phyloP scores from a whole-genome alignment of 2,113 vertebrate species.

The Cygnus atratus region DNA sequence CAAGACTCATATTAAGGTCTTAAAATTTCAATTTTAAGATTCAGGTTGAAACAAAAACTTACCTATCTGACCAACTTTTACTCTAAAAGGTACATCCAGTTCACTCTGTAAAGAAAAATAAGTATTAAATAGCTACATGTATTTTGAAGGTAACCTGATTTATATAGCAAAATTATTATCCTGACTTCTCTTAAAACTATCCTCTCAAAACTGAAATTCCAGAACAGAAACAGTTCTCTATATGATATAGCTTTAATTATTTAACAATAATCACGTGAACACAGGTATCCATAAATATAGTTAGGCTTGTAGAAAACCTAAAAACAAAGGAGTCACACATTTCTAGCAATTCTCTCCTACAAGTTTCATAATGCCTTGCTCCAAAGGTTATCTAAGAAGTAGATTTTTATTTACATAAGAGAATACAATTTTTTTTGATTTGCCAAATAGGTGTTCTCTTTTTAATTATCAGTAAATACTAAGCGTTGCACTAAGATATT shows the following conservation, averaged over 20 bases:
- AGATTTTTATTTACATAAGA: background rate
- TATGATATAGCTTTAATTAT: background rate
- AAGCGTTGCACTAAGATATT: background rate
- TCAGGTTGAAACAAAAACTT: constrained; percentile 47
- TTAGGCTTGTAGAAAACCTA: background rate
- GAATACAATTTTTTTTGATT: background rate
- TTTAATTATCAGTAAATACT: background rate
- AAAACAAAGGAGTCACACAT: background rate
- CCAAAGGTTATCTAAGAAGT: background rate
- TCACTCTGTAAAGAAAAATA: constrained; percentile 83
- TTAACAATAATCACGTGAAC: background rate
- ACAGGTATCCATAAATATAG: background rate
- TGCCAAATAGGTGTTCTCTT: background rate
- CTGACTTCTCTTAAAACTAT: background rate
- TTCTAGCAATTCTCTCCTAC: background rate
- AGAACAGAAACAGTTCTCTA: background rate
- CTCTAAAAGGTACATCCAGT: constrained; percentile 91
- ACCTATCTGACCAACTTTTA: constrained; percentile 96
- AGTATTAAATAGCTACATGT: background rate
- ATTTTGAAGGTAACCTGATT: background rate
- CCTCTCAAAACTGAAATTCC: background rate
- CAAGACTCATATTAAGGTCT: background rate
- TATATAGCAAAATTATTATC: background rate
- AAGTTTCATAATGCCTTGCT: background rate
- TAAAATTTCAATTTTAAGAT: background rate